A percentile compares a stretch with the other conserved stretches of the same genome.
Conservation (phyloP, 2,113 vertebrate species). For the Notiomystis cincta region DNA sequence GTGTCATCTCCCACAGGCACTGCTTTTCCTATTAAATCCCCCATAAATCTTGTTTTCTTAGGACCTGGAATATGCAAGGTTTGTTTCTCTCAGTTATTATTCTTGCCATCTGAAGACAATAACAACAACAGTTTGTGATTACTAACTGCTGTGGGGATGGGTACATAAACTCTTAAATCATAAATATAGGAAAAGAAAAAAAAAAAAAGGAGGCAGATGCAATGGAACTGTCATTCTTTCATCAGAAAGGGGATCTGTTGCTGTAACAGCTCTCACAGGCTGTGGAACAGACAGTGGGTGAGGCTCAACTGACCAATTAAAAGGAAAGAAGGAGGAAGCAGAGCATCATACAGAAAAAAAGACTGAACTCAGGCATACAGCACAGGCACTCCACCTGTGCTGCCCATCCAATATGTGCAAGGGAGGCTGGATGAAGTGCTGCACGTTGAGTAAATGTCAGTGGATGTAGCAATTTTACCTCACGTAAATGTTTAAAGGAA, state of each 20-base stretch:
- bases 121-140: not conserved
- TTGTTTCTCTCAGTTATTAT: not conserved
- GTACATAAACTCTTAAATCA: not conserved
- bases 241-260: not conserved
- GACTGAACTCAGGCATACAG: not conserved
- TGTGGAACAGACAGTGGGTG: not conserved
- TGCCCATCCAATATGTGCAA: not conserved
- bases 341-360: not conserved
- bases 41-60: not conserved
- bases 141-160: not conserved
- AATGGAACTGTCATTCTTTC: not conserved
- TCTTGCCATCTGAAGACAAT: accelerated
- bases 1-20: not conserved
- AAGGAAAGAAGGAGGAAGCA: not conserved
- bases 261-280: accelerated
- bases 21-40: not conserved
- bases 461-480: not conserved
- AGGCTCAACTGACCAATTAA: not conserved
- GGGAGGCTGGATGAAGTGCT: not conserved
- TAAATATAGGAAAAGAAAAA: not conserved
- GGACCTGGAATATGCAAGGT: not conserved
- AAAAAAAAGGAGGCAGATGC: not conserved
- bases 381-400: not conserved
- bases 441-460: not conserved
- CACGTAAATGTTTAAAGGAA: conserved; percentile 4